Percentiles rank a stretch among this genome's conserved stretches.
phyloP scores from a whole-genome alignment of 2,888 invertebrate species.

The Plutella xylostella region DNA sequence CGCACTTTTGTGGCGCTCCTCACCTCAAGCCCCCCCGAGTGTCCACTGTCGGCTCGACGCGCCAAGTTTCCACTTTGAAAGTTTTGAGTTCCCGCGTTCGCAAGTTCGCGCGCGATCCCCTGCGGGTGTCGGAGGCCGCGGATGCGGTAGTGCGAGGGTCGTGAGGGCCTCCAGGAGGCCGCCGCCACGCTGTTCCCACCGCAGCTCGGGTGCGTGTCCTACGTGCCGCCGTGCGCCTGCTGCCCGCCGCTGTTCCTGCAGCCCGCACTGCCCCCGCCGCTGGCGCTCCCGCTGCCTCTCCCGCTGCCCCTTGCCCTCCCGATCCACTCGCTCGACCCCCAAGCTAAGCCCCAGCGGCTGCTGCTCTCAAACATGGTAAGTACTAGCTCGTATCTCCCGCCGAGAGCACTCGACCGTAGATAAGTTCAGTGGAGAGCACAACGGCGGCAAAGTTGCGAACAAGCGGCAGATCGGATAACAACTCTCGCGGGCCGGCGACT shows the following conservation, averaged over 20 bases:
- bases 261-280: slow-evolving; percentile 52
- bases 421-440: slow-evolving; percentile 31
- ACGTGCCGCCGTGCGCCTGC: slow-evolving; percentile 66
- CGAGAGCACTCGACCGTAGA: slow-evolving; percentile 26
- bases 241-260: slow-evolving; percentile 62
- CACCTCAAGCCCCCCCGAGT: too few relatives aligned
- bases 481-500: slow-evolving; percentile 38
- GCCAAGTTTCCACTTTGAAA: slow-evolving; percentile 25
- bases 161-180: slow-evolving; percentile 67
- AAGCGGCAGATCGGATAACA: slow-evolving; percentile 44
- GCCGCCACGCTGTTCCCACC: slow-evolving; percentile 70
- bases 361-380: slow-evolving; percentile 71
- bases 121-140: slow-evolving; percentile 26
- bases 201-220: slow-evolving; percentile 68
- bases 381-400: slow-evolving; percentile 20
- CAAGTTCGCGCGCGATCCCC: slow-evolving; percentile 14
- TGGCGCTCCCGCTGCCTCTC: slow-evolving; percentile 55
- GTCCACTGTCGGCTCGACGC: not conserved
- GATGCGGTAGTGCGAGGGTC: slow-evolving; percentile 44
- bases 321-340: slow-evolving; percentile 59
- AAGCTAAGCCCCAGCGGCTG: slow-evolving; percentile 64
- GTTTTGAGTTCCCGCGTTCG: slow-evolving; percentile 10
- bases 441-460: slow-evolving; percentile 38
- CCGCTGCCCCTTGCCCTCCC: slow-evolving; percentile 60
- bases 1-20: slow-evolving; percentile 49